Evolutionary conservation across 2,113 vertebrate genomes (phyloP), one percentile per base, ranked within the genome.

Genomic region (Brachypodius melanocephalos): DNA sequence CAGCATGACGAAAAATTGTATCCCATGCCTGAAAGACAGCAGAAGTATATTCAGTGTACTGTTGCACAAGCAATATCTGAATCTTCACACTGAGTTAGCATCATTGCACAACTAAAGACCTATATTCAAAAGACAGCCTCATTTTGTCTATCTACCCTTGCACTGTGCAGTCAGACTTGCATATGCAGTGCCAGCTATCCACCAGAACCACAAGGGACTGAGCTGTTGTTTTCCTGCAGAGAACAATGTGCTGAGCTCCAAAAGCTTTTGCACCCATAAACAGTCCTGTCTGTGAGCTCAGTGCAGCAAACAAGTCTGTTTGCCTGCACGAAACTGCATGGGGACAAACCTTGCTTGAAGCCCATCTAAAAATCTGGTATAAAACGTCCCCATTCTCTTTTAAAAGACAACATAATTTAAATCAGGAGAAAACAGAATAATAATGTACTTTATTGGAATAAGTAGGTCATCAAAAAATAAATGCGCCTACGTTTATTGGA

Each of bases 401-500:
- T 45, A 92, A 91, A 95, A 92, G 88, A 94, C 88, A 97, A 88
- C 68, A 54, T 93, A 91, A 95, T 94, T 95, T 95, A 91, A 97
- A 94, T 31, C 85, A 58, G 66, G 71, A 79, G 93, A 91, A 96
- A 96, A 89, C 95, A 96, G 93, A 96, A 96, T 97, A 97, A 96
- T 95, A 94, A 90, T 90, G 89, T 75, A 85, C 92, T 94, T 95
- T 95, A 96, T 95, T 96, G 96, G 88, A 96, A 94, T 95, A 97
- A 97, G 95, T 95, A 97, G 96, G 95, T 96, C 93, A 97, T 95
- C 92, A 97, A 97, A 97, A 95, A 95, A 96, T 93, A 97, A 96
- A 95, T 88, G 93, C 7, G 49, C 40, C 89, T 93, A 84, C 13
- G 21, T 89, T 97, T 96, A 96, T 95, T 96, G 95, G 91, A 97